A percentile compares a stretch with the other conserved stretches of the same genome.
phyloP scores from a whole-genome alignment of 2,888 invertebrate species.

The Antheraea assamensis region DNA sequence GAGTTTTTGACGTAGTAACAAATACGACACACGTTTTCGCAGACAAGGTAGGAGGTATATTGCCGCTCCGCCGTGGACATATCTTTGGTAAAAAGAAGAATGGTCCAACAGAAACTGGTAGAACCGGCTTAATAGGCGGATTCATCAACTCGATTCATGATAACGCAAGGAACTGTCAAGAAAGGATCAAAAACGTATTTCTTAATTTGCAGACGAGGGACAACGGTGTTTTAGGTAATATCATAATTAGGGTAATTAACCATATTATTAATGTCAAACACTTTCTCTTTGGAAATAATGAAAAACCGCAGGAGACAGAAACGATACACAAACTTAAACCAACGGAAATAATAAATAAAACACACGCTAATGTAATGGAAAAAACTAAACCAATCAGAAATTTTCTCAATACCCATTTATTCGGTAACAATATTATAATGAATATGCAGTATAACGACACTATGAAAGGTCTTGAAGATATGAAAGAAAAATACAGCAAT shows the following conservation, averaged over 20 bases:
- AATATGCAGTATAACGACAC: background rate
- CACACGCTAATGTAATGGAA: background rate
- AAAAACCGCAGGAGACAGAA: background rate
- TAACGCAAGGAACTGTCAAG: background rate
- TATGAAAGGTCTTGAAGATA: background rate
- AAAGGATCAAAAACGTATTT: constrained; percentile 5
- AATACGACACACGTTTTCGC: constrained; percentile 15
- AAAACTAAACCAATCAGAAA: constrained; percentile 4
- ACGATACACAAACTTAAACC: background rate
- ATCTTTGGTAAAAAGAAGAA: constrained; percentile 17
- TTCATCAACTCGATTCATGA: constrained; percentile 13
- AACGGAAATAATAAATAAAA: background rate
- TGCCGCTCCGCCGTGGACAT: constrained; percentile 11
- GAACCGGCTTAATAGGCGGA: constrained; percentile 8
- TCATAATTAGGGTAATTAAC: constrained; percentile 9
- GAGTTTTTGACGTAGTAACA: background rate
- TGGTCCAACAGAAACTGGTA: background rate
- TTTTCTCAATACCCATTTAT: constrained; percentile 6
- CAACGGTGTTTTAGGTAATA: constrained; percentile 2
- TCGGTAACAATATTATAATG: background rate
- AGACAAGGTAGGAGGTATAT: constrained; percentile 1
- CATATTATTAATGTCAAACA: constrained; percentile 1
- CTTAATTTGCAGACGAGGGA: background rate
- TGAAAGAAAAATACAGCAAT: background rate
- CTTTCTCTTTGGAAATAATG: constrained; percentile 3